Percentiles rank a stretch among this genome's conserved stretches.
Conservation (phyloP, 1,140 invertebrate genomes). For the Paracyclopina nana region DNA sequence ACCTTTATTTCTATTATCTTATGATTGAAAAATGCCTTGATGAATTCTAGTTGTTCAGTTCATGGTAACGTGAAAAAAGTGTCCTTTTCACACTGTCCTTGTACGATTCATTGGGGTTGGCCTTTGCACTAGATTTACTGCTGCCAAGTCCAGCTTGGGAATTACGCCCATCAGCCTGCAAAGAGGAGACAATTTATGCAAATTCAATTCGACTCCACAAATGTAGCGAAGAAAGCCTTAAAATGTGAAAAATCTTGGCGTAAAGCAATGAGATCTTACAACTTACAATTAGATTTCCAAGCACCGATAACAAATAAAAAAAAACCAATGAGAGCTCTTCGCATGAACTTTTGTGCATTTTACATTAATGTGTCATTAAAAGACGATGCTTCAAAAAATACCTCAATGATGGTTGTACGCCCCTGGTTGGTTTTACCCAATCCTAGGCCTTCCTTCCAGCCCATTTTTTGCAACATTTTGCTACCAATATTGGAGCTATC, state of each 20-base stretch:
- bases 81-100: conserved; percentile 79
- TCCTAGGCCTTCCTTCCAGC: conserved; percentile 89
- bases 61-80: conserved; percentile 60
- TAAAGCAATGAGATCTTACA: neutral
- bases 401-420: conserved; percentile 72
- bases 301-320: conserved; percentile 2
- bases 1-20: no score
- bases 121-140: conserved; percentile 46
- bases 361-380: neutral
- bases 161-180: conserved; percentile 38
- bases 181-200: conserved; percentile 3
- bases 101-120: conserved; percentile 60
- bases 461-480: conserved; percentile 91
- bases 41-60: conserved; percentile 31
- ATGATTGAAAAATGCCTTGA: no score
- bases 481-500: conserved; percentile 74
- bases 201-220: neutral
- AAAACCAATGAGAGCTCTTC: conserved; percentile 2
- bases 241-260: conserved; percentile 1
- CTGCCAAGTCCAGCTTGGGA: conserved; percentile 50
- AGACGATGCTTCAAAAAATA: conserved; percentile 24
- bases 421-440: conserved; percentile 81
- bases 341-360: neutral
- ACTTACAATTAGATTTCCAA: conserved; percentile 11
- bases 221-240: neutral